Evolutionary conservation across 1,140 invertebrate species (phyloP), one percentile per base, ranked within the genome.

Genomic region (Drosophila seguyi): DNA sequence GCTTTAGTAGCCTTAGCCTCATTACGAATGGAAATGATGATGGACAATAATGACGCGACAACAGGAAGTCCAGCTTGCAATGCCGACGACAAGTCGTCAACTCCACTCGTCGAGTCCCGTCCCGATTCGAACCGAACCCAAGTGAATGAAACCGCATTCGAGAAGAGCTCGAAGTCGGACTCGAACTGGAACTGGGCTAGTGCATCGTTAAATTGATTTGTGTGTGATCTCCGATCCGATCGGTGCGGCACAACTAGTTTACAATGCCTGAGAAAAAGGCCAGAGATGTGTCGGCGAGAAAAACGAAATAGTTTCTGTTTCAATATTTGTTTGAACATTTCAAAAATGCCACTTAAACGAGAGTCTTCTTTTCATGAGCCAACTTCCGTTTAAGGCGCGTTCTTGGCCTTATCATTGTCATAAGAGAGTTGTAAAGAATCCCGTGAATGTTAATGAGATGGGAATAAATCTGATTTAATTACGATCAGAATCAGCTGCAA

Each of bases 11-110:
- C 85, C 81, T 75, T 80, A 80, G 86, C 86, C 86, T 90, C 85
- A 90, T 90, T 90, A 90, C 85, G 85, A 90, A 90, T 90, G 85
- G 85, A 90, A 90, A 90, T 90, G 85, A 90, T 90, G 85, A 90
- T 90, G 86, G 85, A 90, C 85, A 90, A 90, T 90, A 90, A 90
- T 90, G 85, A 90, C 86, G 85, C 85, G 85, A 90, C 85, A 90
- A 90, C 85, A 90, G 85, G 85, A 90, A 90, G 85, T 90, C 85
- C 80, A 88, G 77, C 47, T 73, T 63, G 63, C 76, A 52, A 79
- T 59, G 75, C 41, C 58, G 55, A 62, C 71, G 65, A 80, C 72
- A 75, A 74, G 69, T 53, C 55, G 68, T 56, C 76, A 65, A 48
- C 55, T 82, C 66, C 7, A 34, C 34, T 39, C 59, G 20, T 36